Evolutionary conservation across 2,888 invertebrate genomes (phyloP).

Genomic region (Machimus atricapillus): DNA sequence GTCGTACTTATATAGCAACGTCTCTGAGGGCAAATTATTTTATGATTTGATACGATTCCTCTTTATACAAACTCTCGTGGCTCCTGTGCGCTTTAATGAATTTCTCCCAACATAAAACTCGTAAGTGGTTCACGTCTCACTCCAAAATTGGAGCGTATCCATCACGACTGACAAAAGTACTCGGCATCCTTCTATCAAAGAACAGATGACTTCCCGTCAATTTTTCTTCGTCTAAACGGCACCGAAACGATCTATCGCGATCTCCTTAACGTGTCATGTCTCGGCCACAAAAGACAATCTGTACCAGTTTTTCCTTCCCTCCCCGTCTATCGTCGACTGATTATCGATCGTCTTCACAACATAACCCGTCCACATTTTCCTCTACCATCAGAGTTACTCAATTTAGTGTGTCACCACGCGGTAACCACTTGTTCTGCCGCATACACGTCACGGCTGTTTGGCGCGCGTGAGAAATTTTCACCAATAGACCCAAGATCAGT

Average conservation of each 20-base stretch:
- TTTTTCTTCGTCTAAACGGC: constrained; percentile 8
- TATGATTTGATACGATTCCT: neutral
- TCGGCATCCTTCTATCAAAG: neutral
- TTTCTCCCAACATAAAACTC: neutral
- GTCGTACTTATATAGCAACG: neutral
- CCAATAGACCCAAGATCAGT: neutral
- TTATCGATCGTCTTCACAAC: neutral
- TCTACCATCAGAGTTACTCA: neutral
- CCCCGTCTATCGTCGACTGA: neutral
- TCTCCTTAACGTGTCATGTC: neutral
- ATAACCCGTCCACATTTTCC: neutral
- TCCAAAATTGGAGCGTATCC: neutral
- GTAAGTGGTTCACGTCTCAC: neutral
- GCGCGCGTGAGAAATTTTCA: neutral
- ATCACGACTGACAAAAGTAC: constrained; percentile 1
- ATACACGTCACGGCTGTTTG: neutral
- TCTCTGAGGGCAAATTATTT: neutral
- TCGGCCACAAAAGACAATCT: neutral
- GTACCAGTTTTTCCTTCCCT: neutral
- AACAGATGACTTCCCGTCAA: constrained; percentile 15
- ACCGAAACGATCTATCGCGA: neutral
- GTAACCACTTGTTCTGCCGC: neutral
- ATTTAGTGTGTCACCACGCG: neutral
- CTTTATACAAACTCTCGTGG: neutral
- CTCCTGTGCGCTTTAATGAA: neutral